phyloP scores from a whole-genome alignment of 2,888 invertebrate species.

The Heliconius aoede region DNA sequence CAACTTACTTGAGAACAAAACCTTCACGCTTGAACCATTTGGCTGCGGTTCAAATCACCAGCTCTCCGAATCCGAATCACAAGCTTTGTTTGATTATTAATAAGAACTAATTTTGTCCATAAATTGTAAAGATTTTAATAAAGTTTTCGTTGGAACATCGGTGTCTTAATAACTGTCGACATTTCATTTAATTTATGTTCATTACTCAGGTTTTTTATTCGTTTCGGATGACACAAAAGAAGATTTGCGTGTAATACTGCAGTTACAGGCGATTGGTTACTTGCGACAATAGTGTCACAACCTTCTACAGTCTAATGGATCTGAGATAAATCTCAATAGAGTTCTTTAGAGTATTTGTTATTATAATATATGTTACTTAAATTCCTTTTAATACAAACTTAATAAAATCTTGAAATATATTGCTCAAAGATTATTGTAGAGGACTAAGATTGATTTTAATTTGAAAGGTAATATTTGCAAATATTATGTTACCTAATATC shows the following conservation, averaged over 20 bases:
- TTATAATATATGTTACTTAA: background rate
- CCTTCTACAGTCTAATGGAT: background rate
- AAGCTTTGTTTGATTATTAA: background rate
- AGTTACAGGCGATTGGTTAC: background rate
- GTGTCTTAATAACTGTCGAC: constrained; percentile 18
- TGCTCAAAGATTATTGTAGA: background rate
- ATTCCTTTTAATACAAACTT: background rate
- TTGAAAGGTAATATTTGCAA: background rate
- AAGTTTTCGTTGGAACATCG: background rate
- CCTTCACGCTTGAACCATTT: constrained; percentile 43
- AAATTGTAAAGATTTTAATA: background rate
- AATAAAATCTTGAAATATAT: background rate
- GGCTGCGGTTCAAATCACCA: constrained; percentile 30
- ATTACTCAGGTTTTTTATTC: background rate
- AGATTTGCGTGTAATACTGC: background rate
- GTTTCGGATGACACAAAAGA: background rate
- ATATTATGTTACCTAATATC: background rate
- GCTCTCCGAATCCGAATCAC: background rate
- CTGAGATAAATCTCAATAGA: background rate
- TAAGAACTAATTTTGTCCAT: constrained; percentile 1
- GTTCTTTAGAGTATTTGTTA: background rate
- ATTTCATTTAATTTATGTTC: background rate
- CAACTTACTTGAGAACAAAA: constrained; percentile 25
- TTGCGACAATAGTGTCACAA: constrained; percentile 1
- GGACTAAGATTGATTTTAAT: background rate